Evolutionary conservation across 2,797 vertebrate genomes (phyloP).

Genomic region (Eupleurogrammus muticus): DNA sequence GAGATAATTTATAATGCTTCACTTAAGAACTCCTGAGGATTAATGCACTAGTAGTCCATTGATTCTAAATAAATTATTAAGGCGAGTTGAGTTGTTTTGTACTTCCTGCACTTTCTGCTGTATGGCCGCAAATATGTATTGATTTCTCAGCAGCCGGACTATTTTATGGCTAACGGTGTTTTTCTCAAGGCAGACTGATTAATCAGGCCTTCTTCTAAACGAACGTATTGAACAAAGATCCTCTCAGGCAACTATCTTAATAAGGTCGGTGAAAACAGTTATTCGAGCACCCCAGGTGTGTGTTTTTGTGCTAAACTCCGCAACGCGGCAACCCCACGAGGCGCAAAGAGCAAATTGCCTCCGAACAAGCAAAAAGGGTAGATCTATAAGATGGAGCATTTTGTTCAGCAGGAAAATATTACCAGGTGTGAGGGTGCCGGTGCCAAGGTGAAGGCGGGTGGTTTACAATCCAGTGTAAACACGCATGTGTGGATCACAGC

Average conservation of each 20-base stretch:
- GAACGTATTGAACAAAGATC: constrained; percentile 16
- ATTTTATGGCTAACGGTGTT: constrained; percentile 28
- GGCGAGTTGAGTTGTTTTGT: constrained; percentile 7
- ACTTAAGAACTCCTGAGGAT: constrained; percentile 6
- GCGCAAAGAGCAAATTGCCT: constrained; percentile 7
- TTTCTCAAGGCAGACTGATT: constrained; percentile 31
- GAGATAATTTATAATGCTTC: constrained; percentile 2
- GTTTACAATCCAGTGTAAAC: constrained; percentile 16
- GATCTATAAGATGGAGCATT: constrained; percentile 29
- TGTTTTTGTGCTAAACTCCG: constrained; percentile 2
- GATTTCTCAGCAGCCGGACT: constrained; percentile 31
- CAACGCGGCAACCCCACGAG: constrained; percentile 5
- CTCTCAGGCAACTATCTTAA: constrained; percentile 4
- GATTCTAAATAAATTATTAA: constrained; percentile 32
- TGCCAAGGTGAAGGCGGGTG: constrained; percentile 38
- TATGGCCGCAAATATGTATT: constrained; percentile 25
- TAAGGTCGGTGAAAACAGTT: not conserved
- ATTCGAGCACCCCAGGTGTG: not conserved
- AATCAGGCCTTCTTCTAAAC: constrained; percentile 42
- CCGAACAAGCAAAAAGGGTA: constrained; percentile 27
- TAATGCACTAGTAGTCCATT: not conserved
- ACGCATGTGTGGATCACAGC: not conserved
- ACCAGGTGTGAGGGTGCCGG: constrained; percentile 13
- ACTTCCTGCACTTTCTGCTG: constrained; percentile 4
- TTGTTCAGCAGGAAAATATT: constrained; percentile 23